A percentile compares a stretch with the other conserved stretches of the same genome.
Evolutionary conservation across 2,113 vertebrate species (phyloP).

Genomic region (Canis aureus): DNA sequence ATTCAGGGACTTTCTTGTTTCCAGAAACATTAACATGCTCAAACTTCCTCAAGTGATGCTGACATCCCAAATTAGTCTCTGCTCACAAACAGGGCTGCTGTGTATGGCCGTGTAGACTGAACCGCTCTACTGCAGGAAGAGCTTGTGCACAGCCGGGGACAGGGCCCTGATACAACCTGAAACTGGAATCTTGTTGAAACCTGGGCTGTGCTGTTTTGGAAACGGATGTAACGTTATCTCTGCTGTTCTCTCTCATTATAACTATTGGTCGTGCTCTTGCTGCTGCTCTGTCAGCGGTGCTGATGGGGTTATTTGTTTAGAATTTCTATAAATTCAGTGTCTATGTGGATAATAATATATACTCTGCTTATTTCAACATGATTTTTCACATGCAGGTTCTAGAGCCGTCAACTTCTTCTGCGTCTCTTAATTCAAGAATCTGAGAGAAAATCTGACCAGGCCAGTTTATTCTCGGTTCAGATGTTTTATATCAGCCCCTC

Average conservation of each 20-base stretch:
- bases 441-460: background rate
- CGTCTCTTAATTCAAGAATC: background rate
- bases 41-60: background rate
- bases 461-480: background rate
- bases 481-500: background rate
- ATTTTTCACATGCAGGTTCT: background rate
- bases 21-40: background rate
- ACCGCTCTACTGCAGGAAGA: fast-evolving
- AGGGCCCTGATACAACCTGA: background rate
- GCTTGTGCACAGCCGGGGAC: fast-evolving
- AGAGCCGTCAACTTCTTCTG: background rate
- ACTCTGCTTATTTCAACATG: no score
- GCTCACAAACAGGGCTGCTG: background rate
- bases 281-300: no score
- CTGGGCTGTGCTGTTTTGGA: background rate
- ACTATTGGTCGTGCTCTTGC: no score
- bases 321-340: background rate
- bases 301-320: background rate
- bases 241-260: background rate
- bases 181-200: background rate
- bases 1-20: background rate
- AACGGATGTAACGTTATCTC: background rate
- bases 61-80: background rate
- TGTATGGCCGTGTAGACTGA: no score
- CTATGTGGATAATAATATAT: background rate